Evolutionary conservation across 1,140 invertebrate genomes (phyloP).

Genomic region (Drosophila orosa): DNA sequence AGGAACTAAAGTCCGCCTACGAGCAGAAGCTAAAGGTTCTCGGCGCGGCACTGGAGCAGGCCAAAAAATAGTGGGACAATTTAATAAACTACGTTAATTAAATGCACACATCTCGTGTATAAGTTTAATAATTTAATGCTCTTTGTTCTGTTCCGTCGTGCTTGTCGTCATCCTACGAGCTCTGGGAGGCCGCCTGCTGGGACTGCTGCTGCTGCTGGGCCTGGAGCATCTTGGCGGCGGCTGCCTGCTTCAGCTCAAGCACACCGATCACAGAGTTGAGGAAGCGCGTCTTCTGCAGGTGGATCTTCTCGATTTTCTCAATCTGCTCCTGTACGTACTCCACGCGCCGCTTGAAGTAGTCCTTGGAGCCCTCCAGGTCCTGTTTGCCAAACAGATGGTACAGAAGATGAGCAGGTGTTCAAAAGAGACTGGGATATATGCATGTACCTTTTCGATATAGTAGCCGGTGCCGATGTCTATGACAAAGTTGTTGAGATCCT

Average conservation of each 20-base stretch:
- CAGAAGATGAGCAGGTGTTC: neutral
- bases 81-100: conserved; percentile 78
- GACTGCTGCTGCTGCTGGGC: conserved; percentile 68
- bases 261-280: conserved; percentile 91
- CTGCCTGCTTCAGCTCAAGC: conserved; percentile 87
- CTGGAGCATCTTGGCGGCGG: conserved; percentile 68
- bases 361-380: conserved; percentile 91
- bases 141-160: conserved; percentile 35
- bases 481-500: conserved; percentile 92
- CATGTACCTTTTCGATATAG: conserved; percentile 94
- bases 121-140: conserved; percentile 75
- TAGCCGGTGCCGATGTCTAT: conserved; percentile 98
- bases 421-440: conserved; percentile 1
- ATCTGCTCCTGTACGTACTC: conserved; percentile 96
- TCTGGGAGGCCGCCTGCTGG: conserved; percentile 38
- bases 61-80: conserved; percentile 76
- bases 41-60: conserved; percentile 64
- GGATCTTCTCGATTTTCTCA: conserved; percentile 94
- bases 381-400: conserved; percentile 81
- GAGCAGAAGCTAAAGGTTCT: conserved; percentile 79
- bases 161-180: conserved; percentile 24
- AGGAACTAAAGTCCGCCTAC: conserved; percentile 77
- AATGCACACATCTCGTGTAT: conserved; percentile 72
- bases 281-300: conserved; percentile 93
- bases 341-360: conserved; percentile 96